phyloP scores from a whole-genome alignment of 53 echinoderm and acorn worm genomes.

The Zoroaster sp. region DNA sequence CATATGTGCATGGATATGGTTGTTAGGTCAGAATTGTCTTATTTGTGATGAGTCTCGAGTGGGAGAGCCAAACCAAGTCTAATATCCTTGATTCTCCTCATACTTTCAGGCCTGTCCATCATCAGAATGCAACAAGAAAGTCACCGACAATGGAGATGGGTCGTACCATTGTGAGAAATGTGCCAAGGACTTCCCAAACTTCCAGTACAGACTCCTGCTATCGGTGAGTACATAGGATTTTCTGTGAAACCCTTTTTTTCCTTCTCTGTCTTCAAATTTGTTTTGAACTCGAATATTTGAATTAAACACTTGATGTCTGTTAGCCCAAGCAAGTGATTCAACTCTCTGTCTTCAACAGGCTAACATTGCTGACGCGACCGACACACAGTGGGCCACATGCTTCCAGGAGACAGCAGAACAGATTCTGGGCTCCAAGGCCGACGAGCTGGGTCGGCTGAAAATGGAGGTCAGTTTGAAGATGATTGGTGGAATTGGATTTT shows the following conservation, averaged over 20 bases:
- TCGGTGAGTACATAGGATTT: constrained; percentile 68
- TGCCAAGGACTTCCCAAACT: constrained; percentile 72
- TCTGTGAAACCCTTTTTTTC: neutral
- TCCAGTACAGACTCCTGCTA: constrained; percentile 84
- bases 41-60: too few relatives aligned
- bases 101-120: constrained; percentile 86
- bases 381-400: constrained; percentile 87
- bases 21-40: too few relatives aligned
- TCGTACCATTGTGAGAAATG: constrained; percentile 95
- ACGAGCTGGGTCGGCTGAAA: constrained; percentile 66
- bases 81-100: neutral
- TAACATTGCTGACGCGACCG: constrained; percentile 80
- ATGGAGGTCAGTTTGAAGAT: constrained; percentile 46
- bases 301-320: neutral
- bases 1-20: too few relatives aligned
- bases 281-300: too few relatives aligned
- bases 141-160: constrained; percentile 83
- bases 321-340: neutral
- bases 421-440: constrained; percentile 64
- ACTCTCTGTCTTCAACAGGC: constrained; percentile 47
- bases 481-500: too few relatives aligned
- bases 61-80: neutral
- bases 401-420: constrained; percentile 72
- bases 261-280: neutral
- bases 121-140: constrained; percentile 92